Conservation (phyloP, 35 echinoderm and acorn worm species). For the Chiridota heheva region DNA sequence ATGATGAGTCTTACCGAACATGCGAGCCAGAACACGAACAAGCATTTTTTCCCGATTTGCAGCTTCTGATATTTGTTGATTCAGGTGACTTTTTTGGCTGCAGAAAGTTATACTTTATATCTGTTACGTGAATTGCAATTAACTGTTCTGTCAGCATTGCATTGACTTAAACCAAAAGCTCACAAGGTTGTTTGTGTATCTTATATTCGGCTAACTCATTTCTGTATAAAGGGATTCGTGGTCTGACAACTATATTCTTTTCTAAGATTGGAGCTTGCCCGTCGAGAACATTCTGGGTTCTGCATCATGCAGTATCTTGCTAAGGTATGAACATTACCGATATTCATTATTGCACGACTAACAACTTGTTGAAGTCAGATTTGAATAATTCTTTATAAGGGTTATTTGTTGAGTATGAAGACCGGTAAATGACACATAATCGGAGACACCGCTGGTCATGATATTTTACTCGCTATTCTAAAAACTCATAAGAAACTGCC, state of each 20-base stretch:
- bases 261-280: not conserved
- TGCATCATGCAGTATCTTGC: no score
- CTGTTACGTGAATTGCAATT: not conserved
- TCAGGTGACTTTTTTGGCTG: not conserved
- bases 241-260: not conserved
- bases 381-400: no score
- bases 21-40: not conserved
- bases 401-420: no score
- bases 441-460: no score
- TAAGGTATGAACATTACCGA: no score
- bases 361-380: no score
- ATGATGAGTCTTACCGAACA: not conserved
- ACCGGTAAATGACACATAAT: no score
- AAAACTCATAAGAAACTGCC: no score
- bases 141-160: not conserved
- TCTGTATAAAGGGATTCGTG: not conserved
- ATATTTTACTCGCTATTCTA: no score
- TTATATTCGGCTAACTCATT: not conserved
- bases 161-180: not conserved
- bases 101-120: not conserved
- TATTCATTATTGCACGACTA: no score
- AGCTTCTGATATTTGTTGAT: not conserved
- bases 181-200: not conserved
- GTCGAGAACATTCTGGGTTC: slow-evolving; percentile 1
- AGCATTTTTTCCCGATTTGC: slow-evolving; percentile 21